Percentiles rank a stretch among this genome's conserved stretches.
These are phyloP conservation scores for Anser cygnoides DNA, from an alignment of 2,113 vertebrate genomes.

Conservation along the genomic window DNA sequence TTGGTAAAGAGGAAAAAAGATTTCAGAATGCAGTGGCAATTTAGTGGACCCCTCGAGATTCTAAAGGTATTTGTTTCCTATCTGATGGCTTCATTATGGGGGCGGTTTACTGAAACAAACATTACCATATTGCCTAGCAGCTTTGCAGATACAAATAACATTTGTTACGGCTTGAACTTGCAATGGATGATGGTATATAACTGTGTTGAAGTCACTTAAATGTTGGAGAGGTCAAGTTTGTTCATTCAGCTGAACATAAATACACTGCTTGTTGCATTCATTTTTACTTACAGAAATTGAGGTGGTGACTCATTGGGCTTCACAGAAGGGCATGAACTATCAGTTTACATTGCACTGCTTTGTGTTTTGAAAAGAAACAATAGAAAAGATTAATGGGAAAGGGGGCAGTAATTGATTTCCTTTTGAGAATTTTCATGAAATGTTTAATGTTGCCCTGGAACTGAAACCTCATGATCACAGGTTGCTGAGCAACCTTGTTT, in stretches of 20 bases:
- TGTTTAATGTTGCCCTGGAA: background rate
- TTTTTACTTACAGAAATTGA: conserved; percentile 6
- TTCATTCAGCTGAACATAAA: background rate
- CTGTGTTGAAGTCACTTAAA: background rate
- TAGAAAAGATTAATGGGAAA: background rate
- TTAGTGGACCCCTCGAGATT: background rate
- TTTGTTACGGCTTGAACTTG: conserved; percentile 18
- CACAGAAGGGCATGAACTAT: background rate
- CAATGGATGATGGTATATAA: conserved; percentile 26
- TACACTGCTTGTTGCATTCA: background rate
- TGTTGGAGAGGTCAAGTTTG: background rate
- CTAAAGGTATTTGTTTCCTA: background rate
- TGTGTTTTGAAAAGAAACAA: background rate
- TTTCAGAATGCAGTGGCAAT: background rate
- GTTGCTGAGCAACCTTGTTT: background rate
- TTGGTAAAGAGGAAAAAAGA: background rate
- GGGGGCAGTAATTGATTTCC: background rate
- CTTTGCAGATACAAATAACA: conserved; percentile 5
- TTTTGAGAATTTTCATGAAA: conserved; percentile 1
- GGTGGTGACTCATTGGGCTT: background rate
- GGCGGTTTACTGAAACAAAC: background rate
- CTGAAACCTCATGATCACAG: background rate
- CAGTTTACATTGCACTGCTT: background rate
- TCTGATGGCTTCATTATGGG: background rate
- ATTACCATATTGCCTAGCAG: background rate